phyloP scores from a whole-genome alignment of 2,113 vertebrate species.

The Hyaena hyaena region DNA sequence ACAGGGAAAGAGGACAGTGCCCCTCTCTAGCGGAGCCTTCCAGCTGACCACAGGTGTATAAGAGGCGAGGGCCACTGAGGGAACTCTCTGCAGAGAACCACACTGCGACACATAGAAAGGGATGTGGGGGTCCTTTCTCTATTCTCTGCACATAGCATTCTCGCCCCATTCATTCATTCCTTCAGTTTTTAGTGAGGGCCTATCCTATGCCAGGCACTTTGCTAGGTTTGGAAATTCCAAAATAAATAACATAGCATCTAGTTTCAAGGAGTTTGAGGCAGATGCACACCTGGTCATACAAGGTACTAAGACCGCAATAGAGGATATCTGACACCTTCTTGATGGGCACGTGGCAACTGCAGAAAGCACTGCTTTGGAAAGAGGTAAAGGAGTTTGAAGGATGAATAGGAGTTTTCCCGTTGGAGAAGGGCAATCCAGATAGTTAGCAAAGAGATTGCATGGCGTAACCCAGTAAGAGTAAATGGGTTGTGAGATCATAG shows the following conservation, averaged over 20 bases:
- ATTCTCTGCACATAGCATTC: background rate
- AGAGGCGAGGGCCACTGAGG: background rate
- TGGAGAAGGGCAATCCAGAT: background rate
- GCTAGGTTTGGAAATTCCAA: background rate
- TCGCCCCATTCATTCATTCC: background rate
- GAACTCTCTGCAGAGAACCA: background rate
- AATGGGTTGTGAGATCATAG: background rate
- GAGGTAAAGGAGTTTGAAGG: background rate
- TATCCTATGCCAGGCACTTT: background rate
- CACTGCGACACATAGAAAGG: background rate
- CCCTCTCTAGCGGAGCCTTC: fast-evolving
- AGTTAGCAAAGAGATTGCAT: background rate
- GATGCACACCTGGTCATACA: no score
- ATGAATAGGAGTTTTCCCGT: constrained; percentile 2
- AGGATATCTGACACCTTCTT: background rate
- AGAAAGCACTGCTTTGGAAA: background rate
- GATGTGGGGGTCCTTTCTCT: background rate
- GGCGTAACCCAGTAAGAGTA: background rate
- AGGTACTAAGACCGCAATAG: background rate
- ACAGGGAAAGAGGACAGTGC: background rate
- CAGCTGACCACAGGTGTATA: background rate
- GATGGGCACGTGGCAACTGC: background rate
- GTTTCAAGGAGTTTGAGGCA: background rate
- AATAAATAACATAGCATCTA: background rate
- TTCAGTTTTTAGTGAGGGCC: background rate